Percentiles rank a stretch among this genome's conserved stretches.
Evolutionary conservation across 2,113 vertebrate species (phyloP).

Genomic region (Vulpes vulpes): DNA sequence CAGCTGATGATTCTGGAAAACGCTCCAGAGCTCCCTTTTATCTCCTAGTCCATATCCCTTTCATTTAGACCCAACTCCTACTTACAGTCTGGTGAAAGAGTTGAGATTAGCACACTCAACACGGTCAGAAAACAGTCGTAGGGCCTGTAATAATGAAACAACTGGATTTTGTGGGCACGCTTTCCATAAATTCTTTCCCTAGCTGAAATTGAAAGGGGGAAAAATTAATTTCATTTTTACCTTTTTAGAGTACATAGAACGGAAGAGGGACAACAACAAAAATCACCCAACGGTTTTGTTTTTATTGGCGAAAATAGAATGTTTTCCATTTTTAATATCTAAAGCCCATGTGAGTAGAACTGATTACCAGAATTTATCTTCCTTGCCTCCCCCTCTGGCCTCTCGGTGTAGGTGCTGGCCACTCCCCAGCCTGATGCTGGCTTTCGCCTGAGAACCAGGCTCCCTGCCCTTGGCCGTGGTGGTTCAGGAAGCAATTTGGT

Average conservation of each 20-base stretch:
- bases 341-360: neutral
- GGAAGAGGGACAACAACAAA: neutral
- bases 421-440: neutral
- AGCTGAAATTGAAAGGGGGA: neutral
- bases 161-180: neutral
- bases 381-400: neutral
- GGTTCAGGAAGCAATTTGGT: neutral
- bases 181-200: neutral
- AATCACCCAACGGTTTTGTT: neutral
- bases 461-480: neutral
- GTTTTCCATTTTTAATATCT: constrained; percentile 45
- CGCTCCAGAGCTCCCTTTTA: neutral
- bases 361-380: neutral
- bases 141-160: neutral
- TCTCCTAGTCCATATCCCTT: neutral
- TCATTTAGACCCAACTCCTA: neutral
- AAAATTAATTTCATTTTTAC: neutral
- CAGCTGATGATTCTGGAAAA: neutral
- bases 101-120: neutral
- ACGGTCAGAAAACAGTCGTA: neutral
- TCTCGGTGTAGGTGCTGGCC: neutral
- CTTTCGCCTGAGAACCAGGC: neutral
- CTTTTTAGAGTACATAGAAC: constrained; percentile 33
- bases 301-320: constrained; percentile 47
- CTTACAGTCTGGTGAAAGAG: neutral